Percentiles rank a stretch among this genome's conserved stretches.
Evolutionary conservation across 2,113 vertebrate species (phyloP).

Genomic region (Acanthisitta chloris): DNA sequence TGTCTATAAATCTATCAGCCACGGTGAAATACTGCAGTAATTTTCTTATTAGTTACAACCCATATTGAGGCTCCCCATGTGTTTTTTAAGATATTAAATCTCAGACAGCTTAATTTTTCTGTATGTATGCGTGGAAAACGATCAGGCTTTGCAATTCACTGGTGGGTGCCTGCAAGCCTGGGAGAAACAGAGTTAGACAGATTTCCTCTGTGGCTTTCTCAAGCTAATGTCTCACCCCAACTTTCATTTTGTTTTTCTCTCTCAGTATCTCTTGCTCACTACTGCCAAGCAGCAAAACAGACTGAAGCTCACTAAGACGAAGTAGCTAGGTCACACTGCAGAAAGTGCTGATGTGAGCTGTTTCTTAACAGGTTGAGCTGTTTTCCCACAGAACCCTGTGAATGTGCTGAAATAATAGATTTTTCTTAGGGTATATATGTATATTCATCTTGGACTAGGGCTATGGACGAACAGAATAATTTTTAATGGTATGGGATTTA

Average conservation of each 20-base stretch:
- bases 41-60: not conserved
- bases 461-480: not conserved
- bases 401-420: not conserved
- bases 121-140: not conserved
- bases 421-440: not conserved
- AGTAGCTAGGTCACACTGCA: conserved; percentile 35
- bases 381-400: not conserved
- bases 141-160: not conserved
- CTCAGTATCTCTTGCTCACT: not conserved
- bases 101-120: not conserved
- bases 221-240: not conserved
- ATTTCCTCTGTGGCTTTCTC: not conserved
- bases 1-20: not conserved
- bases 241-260: not conserved
- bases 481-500: not conserved
- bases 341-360: conserved; percentile 42
- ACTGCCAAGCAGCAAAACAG: not conserved
- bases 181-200: not conserved
- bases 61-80: not conserved
- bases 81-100: not conserved
- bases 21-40: not conserved
- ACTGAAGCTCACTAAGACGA: not conserved
- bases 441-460: not conserved
- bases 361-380: conserved; percentile 22
- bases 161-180: not conserved